Evolutionary conservation across 2,888 invertebrate species (phyloP), one percentile per base, ranked within the genome.

Genomic region (Eretmocerus hayati): DNA sequence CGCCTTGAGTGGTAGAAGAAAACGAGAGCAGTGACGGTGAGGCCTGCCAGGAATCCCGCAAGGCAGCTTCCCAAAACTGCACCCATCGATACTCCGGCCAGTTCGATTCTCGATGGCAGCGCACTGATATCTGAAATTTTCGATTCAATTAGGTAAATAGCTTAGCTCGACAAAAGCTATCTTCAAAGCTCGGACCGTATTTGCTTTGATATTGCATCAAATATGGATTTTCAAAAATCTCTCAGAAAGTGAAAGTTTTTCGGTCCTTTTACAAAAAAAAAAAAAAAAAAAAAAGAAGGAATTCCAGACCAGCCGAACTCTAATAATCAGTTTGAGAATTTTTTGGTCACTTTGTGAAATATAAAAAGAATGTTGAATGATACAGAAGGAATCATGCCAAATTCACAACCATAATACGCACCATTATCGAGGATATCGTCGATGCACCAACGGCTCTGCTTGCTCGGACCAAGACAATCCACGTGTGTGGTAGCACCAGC

Each of bases 401-500:
- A n/a, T n/a, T n/a, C n/a, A n/a, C n/a, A n/a, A n/a, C n/a, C n/a
- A n/a, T n/a, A n/a, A n/a, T n/a, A 46, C 58, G 53, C 46, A 72
- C 71, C 71, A 50, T 72, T 71, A 16, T 66, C 63, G 15, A 59
- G 55, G 49, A 62, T 61, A 21, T 69, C 65, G 5, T 66, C 60
- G 31, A 73, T 59, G 63, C 88, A 89, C 41, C 79, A 74, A 16
- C 86, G 79, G 13, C 81, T 80, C 64, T 90, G 86, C 22, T 79
- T 74, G 57, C 78, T 78, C 0, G 80, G 76, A 1, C 89, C 89
- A 47, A 81, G 78, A 59, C 90, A 90, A 41, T 82, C 79, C 32
- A 78, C 78, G 1, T 37, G 18, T 1, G 74, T 67, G 9, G 74
- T 77, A 1, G 77, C 76, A 53, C 75, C 74, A 4, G 75, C 70